phyloP scores from a whole-genome alignment of 2,113 vertebrate genomes.

The Prochilodus magdalenae region DNA sequence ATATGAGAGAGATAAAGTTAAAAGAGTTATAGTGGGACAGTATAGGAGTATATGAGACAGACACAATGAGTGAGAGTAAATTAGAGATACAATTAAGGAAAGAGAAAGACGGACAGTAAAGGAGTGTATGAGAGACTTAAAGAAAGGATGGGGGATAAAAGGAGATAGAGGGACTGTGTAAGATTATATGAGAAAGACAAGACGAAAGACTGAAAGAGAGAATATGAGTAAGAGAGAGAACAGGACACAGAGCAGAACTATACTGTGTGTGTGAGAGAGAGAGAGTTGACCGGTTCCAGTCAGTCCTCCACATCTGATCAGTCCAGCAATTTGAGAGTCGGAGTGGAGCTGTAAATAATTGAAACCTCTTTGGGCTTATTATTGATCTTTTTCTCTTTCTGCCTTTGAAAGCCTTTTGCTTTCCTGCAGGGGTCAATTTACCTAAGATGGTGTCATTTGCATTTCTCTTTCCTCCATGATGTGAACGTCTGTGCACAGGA shows the following conservation, averaged over 20 bases:
- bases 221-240: too few species aligned
- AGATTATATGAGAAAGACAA: too few species aligned
- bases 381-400: slow-evolving; percentile 66
- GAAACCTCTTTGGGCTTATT: slow-evolving; percentile 67
- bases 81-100: too few species aligned
- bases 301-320: slow-evolving; percentile 41
- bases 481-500: background rate
- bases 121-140: too few species aligned
- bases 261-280: slow-evolving; percentile 32
- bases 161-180: too few species aligned
- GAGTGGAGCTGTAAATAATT: slow-evolving; percentile 72
- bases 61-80: too few species aligned
- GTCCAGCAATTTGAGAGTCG: slow-evolving; percentile 42
- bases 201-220: too few species aligned
- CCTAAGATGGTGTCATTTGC: slow-evolving; percentile 8
- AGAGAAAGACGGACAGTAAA: too few species aligned
- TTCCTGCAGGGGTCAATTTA: slow-evolving; percentile 48
- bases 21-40: too few species aligned
- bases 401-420: slow-evolving; percentile 51
- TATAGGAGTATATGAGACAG: too few species aligned
- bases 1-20: too few species aligned
- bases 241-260: background rate
- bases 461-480: slow-evolving; percentile 50
- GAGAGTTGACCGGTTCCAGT: background rate
- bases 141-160: too few species aligned